Evolutionary conservation across 2,888 invertebrate genomes (phyloP).

Genomic region (Clistopyga incitator): DNA sequence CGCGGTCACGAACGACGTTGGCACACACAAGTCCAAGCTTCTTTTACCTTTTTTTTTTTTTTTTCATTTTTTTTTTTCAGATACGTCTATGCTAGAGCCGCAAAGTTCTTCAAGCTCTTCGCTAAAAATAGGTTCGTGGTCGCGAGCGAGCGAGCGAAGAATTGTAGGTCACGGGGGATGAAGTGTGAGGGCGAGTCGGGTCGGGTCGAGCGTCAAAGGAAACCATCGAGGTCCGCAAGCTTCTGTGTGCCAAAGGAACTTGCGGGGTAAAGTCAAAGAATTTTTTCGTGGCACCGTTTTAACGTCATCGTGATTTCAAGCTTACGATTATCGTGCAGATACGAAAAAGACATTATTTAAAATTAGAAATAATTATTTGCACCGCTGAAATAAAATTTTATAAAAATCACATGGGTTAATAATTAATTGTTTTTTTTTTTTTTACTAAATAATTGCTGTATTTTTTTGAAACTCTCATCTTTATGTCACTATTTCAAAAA

Average conservation of each 20-base stretch:
- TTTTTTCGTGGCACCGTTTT: slow-evolving; percentile 44
- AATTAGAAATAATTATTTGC: background rate
- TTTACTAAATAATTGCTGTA: too few relatives aligned
- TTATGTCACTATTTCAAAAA: too few relatives aligned
- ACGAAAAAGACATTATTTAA: background rate
- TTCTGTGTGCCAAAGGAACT: slow-evolving; percentile 35
- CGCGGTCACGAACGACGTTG: slow-evolving; percentile 56
- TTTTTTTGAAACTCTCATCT: too few relatives aligned
- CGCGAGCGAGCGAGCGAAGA: slow-evolving; percentile 69
- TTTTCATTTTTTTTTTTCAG: too few relatives aligned
- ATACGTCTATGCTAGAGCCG: slow-evolving; percentile 23
- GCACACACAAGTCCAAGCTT: slow-evolving; percentile 22
- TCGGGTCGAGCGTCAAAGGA: slow-evolving; percentile 52
- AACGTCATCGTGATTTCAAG: slow-evolving; percentile 17
- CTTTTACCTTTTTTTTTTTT: background rate
- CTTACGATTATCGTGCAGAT: background rate
- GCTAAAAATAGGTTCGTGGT: slow-evolving; percentile 77
- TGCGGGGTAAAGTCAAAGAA: slow-evolving; percentile 44
- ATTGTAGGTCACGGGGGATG: slow-evolving; percentile 79
- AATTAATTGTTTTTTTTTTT: too few relatives aligned
- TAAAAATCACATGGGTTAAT: too few relatives aligned
- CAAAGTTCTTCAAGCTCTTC: slow-evolving; percentile 72
- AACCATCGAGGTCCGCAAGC: slow-evolving; percentile 47
- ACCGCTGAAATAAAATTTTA: too few relatives aligned
- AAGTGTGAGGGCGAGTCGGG: slow-evolving; percentile 45